Evolutionary conservation across 2,888 invertebrate species (phyloP), one percentile per base, ranked within the genome.

Genomic region (Acanthosepion pharaonis): DNA sequence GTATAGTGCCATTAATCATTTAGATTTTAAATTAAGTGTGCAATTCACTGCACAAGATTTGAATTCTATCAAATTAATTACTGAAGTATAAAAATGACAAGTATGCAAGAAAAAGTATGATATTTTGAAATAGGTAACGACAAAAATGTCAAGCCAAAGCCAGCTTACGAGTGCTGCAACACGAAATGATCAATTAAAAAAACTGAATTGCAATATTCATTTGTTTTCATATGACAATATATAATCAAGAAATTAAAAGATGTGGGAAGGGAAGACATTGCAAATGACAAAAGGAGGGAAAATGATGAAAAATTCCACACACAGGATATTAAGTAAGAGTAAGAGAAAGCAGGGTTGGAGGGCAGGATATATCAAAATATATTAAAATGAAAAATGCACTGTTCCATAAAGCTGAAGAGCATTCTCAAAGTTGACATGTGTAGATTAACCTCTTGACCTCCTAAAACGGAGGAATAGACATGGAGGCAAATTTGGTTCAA

Each of bases 371-470:
- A 78, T 78, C 78, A 78, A 78, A 78, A 78, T 78, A 78, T 78
- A 78, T 78, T 78, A 78, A 78, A 78, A 78, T 78, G 78, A 78
- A 78, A 78, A 78, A 78, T 78, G 78, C 78, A n/a, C n/a, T 59
- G 59, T 59, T 59, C 59, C 78, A n/a, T 78, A n/a, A 78, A 78
- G n/a, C 78, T n/a, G 78, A 78, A 78, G 78, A n/a, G 78, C 78
- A 78, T 78, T 78, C 78, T 78, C 59, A 59, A 59, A 59, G 59
- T 59, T 59, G 59, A 25, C 59, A 59, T 59, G 20, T 23, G 20
- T 78, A 78, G n/a, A 78, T n/a, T 78, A 78, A 33, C 78, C 78
- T 33, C 78, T n/a, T 78, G 11, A n/a, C 78, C 78, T 78, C 78
- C 78, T 78, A 78, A 78, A 78, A 78, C 78, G 6, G 78, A 78